Conservation (phyloP, 2,797 vertebrate genomes). For the Kryptolebias ocellatus region DNA sequence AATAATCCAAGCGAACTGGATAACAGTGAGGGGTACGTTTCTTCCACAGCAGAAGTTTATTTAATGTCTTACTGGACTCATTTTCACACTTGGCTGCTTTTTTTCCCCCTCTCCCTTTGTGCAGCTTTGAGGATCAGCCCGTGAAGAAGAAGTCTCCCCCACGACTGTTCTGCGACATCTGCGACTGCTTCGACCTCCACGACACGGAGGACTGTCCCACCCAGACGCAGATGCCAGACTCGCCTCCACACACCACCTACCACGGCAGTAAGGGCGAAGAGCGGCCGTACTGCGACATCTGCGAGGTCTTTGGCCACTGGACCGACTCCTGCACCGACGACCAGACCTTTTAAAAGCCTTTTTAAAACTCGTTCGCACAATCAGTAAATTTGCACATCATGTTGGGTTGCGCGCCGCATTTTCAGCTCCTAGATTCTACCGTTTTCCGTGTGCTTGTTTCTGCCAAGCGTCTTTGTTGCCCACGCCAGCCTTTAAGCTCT, state of each 20-base stretch:
- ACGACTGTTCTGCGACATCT: slow-evolving; percentile 97
- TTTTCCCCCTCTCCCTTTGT: neutral
- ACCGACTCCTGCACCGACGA: slow-evolving; percentile 93
- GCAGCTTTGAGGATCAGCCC: slow-evolving; percentile 72
- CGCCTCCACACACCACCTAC: slow-evolving; percentile 90
- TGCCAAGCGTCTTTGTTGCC: slow-evolving; percentile 48
- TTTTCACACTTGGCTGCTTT: neutral
- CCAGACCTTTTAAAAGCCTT: slow-evolving; percentile 89
- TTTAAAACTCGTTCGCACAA: slow-evolving; percentile 53
- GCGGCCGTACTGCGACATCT: slow-evolving; percentile 95
- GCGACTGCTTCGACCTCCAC: slow-evolving; percentile 96
- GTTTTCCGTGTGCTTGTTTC: slow-evolving; percentile 62
- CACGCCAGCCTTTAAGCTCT: slow-evolving; percentile 65
- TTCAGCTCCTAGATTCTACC: slow-evolving; percentile 52
- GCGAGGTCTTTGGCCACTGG: slow-evolving; percentile 97
- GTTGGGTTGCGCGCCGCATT: slow-evolving; percentile 52
- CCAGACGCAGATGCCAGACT: slow-evolving; percentile 89
- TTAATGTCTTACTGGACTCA: neutral
- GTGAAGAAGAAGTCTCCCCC: slow-evolving; percentile 90
- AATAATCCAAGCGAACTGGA: slow-evolving; percentile 87
- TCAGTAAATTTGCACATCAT: slow-evolving; percentile 73
- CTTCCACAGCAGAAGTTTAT: neutral
- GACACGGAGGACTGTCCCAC: slow-evolving; percentile 98
- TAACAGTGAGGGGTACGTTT: slow-evolving; percentile 86
- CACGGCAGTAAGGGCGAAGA: slow-evolving; percentile 90